Conservation (phyloP, 2,113 vertebrate species). For the Podilymbus podiceps region DNA sequence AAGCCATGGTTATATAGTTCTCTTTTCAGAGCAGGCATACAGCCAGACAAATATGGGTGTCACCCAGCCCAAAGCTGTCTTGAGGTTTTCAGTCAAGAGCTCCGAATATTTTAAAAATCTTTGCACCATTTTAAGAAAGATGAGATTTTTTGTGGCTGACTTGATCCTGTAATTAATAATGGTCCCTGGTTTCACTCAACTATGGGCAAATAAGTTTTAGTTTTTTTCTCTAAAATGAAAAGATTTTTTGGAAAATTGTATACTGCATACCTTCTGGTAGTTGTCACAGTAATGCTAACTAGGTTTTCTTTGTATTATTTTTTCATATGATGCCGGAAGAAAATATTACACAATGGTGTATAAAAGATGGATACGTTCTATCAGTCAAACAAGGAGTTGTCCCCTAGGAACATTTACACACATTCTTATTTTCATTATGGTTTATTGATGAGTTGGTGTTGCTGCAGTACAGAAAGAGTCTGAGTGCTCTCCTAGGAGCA, state of each 20-base stretch:
- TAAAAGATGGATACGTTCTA: background rate
- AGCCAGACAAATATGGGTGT: background rate
- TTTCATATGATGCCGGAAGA: background rate
- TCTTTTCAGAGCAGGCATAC: background rate
- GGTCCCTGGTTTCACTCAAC: accelerated
- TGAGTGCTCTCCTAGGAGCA: background rate
- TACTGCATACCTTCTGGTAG: background rate
- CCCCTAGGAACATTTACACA: background rate
- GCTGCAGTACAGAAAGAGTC: background rate
- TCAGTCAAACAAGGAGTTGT: background rate
- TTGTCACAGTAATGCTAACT: background rate
- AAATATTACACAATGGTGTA: background rate
- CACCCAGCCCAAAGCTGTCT: background rate
- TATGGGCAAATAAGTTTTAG: background rate
- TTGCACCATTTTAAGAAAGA: background rate
- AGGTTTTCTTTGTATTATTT: background rate
- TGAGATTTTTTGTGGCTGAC: background rate
- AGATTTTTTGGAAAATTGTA: background rate
- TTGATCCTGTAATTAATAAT: background rate
- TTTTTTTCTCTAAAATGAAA: background rate
- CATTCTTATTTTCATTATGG: background rate
- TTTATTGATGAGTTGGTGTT: background rate
- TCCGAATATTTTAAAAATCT: background rate
- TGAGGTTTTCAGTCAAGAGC: background rate
- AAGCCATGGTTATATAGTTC: background rate